These are phyloP conservation scores for Silurus aristotelis DNA, from an alignment of 2,797 vertebrate genomes.

Conservation along the genomic window DNA sequence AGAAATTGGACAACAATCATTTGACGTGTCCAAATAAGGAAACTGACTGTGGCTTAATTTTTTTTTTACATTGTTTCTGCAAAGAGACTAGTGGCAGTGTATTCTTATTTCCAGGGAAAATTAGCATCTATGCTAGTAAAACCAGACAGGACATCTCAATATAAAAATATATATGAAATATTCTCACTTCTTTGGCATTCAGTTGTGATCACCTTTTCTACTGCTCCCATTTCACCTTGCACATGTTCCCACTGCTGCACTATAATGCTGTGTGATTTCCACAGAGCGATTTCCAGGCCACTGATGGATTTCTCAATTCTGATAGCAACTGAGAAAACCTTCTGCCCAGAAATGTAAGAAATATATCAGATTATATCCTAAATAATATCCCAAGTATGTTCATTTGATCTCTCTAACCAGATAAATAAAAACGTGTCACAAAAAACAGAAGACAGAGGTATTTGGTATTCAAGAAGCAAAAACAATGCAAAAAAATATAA, in stretches of 20 bases:
- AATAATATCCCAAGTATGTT: slow-evolving; percentile 27
- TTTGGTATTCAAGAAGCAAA: not conserved
- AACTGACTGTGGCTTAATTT: not conserved
- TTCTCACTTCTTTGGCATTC: not conserved
- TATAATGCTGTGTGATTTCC: slow-evolving; percentile 14
- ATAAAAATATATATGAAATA: not conserved
- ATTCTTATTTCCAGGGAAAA: not conserved
- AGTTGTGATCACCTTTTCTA: not conserved
- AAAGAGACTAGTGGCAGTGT: not conserved
- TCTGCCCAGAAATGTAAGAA: not conserved
- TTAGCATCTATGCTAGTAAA: not conserved
- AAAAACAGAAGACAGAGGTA: not conserved
- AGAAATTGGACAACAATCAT: not conserved
- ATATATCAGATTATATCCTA: slow-evolving; percentile 15
- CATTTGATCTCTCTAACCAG: not conserved
- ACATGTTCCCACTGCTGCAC: not conserved
- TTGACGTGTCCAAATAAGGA: not conserved
- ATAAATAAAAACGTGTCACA: not conserved
- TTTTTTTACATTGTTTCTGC: not conserved
- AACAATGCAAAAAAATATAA: not conserved
- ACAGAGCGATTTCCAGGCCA: slow-evolving; percentile 16
- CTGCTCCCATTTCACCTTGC: not conserved
- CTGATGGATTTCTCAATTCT: slow-evolving; percentile 9
- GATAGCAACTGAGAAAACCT: not conserved
- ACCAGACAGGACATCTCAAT: not conserved